Evolutionary conservation across 2,797 vertebrate species (phyloP), one percentile per base, ranked within the genome.

Genomic region (Tenualosa thibaudeaui): DNA sequence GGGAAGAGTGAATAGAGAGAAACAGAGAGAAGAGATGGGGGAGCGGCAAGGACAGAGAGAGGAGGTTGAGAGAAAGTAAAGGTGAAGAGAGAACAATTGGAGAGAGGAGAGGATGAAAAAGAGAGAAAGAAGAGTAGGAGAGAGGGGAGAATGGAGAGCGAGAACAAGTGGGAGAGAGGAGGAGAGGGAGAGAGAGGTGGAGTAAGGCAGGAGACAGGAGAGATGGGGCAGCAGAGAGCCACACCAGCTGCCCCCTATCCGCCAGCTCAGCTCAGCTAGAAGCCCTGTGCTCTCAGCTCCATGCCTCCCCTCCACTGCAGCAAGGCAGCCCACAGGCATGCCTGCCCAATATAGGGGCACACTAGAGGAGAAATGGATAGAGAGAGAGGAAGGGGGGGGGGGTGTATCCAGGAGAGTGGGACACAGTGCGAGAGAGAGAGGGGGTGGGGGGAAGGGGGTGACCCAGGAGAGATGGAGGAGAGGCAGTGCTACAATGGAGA

Each of bases 171-270:
- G 31, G 62, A 71, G 31, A 71, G 12, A 15, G 12, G 0, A 71
- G 26, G 62, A 37, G 31, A 13, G 26, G 3, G 65, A 71, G 65
- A 71, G 13, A 5, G 12, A 3, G 46, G 7, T 4, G 7, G 46
- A 49, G 46, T 49, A 8, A 49, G 7, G 46, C 46, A 49, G 46
- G 31, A 56, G 54, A 6, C 54, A 22, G 68, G 19, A 37, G 31
- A 75, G 31, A 75, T 26, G 26, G 65, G 15, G 12, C 15, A 15
- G 68, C 31, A 78, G 71, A 31, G 85, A 88, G 82, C 82, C 40
- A 86, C 81, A 88, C 85, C 86, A 89, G 88, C 83, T 89, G 90
- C 87, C 85, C 65, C 65, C 62, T 15, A 81, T 89, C 86, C 87
- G 37, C 54, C 8, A 87, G 68, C 53, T 81, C 53, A 81, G 75